Conservation (phyloP, 2,888 invertebrate species). For the Heliconius aoede region DNA sequence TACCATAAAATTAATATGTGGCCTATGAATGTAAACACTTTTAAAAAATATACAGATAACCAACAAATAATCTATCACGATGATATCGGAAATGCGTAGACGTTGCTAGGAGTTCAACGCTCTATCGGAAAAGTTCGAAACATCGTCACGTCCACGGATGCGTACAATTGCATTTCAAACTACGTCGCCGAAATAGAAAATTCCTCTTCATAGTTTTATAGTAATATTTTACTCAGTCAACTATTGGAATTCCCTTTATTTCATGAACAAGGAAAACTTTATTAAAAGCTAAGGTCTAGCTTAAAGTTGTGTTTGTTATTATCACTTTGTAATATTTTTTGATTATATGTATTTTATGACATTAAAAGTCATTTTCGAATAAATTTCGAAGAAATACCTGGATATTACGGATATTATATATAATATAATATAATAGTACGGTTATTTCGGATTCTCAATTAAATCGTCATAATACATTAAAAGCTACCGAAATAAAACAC, state of each 20-base stretch:
- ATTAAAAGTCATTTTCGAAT: background rate
- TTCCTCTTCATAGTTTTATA: constrained; percentile 29
- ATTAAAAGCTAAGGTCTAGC: too few species aligned
- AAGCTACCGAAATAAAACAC: background rate
- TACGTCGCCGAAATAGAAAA: constrained; percentile 8
- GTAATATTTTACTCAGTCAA: constrained; percentile 12
- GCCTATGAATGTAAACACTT: background rate
- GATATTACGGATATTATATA: too few species aligned
- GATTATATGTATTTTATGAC: background rate
- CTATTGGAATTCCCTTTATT: background rate
- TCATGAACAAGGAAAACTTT: background rate
- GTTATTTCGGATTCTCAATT: background rate
- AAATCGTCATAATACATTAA: background rate
- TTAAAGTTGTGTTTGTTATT: too few species aligned
- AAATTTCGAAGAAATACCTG: too few species aligned
- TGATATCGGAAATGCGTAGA: background rate
- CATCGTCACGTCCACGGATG: constrained; percentile 30
- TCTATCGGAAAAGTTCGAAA: constrained; percentile 28
- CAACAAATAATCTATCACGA: background rate
- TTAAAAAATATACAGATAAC: background rate
- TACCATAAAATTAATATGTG: background rate
- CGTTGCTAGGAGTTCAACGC: constrained; percentile 34
- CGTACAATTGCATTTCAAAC: constrained; percentile 35
- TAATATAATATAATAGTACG: too few species aligned
- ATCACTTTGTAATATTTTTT: background rate